Conservation (phyloP, 2,113 vertebrate genomes). For the Osmerus eperlanus region DNA sequence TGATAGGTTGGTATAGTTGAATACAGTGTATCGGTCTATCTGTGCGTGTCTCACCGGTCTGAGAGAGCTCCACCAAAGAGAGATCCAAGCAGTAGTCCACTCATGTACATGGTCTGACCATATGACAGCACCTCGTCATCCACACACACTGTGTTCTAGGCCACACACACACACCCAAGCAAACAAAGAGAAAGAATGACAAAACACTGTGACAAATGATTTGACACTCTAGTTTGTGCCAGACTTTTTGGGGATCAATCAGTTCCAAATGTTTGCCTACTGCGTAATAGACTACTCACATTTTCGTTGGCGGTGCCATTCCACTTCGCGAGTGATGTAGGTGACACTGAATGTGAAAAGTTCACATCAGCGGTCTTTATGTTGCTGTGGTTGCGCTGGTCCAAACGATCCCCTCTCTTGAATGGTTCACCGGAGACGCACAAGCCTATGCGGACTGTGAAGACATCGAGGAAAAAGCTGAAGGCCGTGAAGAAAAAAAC, state of each 20-base stretch:
- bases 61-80: conserved; percentile 64
- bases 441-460: conserved; percentile 4
- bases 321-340: background rate
- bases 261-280: too few species aligned
- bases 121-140: conserved; percentile 44
- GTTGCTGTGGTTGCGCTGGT: background rate
- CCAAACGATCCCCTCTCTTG: background rate
- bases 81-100: conserved; percentile 65
- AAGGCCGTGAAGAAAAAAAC: conserved; percentile 55
- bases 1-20: background rate
- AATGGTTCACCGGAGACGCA: conserved; percentile 45
- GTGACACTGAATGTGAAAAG: background rate
- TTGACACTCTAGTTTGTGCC: too few species aligned
- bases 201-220: background rate
- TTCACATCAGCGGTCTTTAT: background rate
- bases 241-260: too few species aligned
- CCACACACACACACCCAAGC: conserved; percentile 18
- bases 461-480: conserved; percentile 62
- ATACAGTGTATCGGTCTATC: background rate
- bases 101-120: conserved; percentile 61
- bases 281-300: background rate
- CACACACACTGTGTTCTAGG: conserved; percentile 55
- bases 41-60: conserved; percentile 53
- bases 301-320: background rate
- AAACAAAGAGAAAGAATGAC: background rate